Percentiles rank a stretch among this genome's conserved stretches.
Evolutionary conservation across 2,113 vertebrate genomes (phyloP).

Genomic region (Suricata suricatta): DNA sequence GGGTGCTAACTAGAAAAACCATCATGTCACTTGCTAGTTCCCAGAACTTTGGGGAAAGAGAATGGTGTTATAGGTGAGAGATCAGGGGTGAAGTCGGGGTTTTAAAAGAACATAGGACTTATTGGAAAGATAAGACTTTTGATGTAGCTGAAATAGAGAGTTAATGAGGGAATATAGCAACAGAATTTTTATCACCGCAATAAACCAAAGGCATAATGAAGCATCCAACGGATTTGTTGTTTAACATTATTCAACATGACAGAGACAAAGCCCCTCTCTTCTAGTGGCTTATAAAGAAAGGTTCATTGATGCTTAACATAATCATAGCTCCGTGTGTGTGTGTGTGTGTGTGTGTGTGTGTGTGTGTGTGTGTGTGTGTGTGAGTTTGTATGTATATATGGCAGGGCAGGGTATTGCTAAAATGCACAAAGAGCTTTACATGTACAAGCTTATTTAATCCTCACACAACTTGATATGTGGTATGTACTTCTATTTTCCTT

Average conservation of each 20-base stretch:
- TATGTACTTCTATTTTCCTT: neutral
- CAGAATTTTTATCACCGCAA: neutral
- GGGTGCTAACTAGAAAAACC: neutral
- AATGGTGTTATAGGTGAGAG: neutral
- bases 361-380: neutral
- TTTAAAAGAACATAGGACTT: neutral
- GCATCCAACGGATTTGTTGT: neutral
- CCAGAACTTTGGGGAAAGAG: neutral
- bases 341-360: neutral
- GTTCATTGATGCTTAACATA: neutral
- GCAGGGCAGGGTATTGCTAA: neutral
- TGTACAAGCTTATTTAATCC: neutral
- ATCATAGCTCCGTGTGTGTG: neutral
- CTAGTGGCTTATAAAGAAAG: neutral
- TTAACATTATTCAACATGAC: neutral
- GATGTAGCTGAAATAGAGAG: neutral
- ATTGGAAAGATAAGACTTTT: neutral
- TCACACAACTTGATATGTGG: neutral
- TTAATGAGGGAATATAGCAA: neutral
- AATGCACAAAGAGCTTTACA: neutral
- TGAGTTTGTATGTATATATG: neutral
- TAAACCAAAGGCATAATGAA: slow-evolving; percentile 1
- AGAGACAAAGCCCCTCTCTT: neutral
- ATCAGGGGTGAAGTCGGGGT: neutral
- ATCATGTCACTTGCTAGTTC: neutral